phyloP scores from a whole-genome alignment of 2,797 vertebrate species.

The Saxicola maurus region DNA sequence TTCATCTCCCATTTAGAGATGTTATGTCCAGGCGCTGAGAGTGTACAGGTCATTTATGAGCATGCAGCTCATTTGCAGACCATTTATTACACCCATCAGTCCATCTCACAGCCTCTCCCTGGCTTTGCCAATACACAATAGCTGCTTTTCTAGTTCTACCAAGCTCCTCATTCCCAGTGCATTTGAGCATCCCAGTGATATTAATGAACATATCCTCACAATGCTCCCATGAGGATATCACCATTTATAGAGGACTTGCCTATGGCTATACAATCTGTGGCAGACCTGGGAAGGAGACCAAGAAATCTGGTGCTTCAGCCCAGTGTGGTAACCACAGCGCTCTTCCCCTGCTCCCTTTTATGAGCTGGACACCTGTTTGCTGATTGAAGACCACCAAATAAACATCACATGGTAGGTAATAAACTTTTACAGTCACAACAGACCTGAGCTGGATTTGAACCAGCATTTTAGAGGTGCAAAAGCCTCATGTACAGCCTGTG shows the following conservation, averaged over 20 bases:
- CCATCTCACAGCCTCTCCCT: neutral
- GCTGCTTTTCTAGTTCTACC: neutral
- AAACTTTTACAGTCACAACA: conserved; percentile 41
- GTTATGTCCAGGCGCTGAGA: neutral
- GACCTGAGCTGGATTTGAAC: conserved; percentile 42
- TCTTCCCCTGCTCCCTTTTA: conserved; percentile 27
- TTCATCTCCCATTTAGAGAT: neutral
- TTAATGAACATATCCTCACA: conserved; percentile 32
- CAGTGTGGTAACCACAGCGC: neutral
- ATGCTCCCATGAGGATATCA: neutral
- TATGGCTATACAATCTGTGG: conserved; percentile 25
- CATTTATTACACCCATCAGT: neutral
- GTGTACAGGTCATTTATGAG: neutral
- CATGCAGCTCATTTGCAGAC: neutral
- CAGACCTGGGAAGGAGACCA: conserved; percentile 36
- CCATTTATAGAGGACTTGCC: conserved; percentile 12
- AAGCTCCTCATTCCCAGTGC: neutral
- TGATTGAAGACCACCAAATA: conserved; percentile 40
- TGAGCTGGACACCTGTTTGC: conserved; percentile 19
- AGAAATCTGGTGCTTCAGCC: conserved; percentile 11
- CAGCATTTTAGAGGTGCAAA: conserved; percentile 44
- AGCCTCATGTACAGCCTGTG: neutral
- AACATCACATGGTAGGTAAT: conserved; percentile 24
- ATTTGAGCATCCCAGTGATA: neutral
- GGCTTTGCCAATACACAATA: neutral